Evolutionary conservation across 1,140 invertebrate species (phyloP), one percentile per base, ranked within the genome.

Genomic region (Scaptomyza graminum): DNA sequence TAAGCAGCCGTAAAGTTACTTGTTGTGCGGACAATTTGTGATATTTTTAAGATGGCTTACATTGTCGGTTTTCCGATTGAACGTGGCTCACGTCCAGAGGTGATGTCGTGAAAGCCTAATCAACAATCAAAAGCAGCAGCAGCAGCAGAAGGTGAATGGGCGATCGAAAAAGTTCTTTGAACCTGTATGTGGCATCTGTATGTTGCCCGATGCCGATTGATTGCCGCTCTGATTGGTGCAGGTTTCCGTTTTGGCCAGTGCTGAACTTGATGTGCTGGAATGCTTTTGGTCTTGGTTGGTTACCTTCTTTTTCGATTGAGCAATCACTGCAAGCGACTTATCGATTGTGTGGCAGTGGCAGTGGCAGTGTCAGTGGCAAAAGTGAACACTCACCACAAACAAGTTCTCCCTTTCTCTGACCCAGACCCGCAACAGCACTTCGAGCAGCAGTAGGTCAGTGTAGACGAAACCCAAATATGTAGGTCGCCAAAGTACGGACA

Each of bases 361-460:
- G 28, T 28, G 28, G 28, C 28, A 28, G 28, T 59, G 71, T 43
- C 60, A 73, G 57, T 67, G 61, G 60, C 63, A 83, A 83, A 83
- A 83, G 79, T 83, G 79, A 79, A 64, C 66, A 64, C 65, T 66
- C 12, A 28, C 55, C 47, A 66, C 55, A 55, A 70, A 73, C 65
- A 46, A 63, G 76, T 85, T 85, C 81, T 84, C 76, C 80, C 80
- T 84, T 84, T 84, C 80, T 80, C 80, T 84, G 81, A 85, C 80
- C 80, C 80, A 84, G 76, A 85, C 80, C 76, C 68, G 73, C 65
- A 34, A 72, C 68, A 66, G 31, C 69, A 66, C 62, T 55, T 31
- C 61, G 55, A 49, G 28, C 60, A 49, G 28, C 60, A 82, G 77
- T 82, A 79, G 78, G 77, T 80, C 77, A 81, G 39, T 65, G 56